These are phyloP conservation scores for Drosophila grimshawi DNA, from an alignment of 1,140 invertebrate species.

Conservation along the genomic window DNA sequence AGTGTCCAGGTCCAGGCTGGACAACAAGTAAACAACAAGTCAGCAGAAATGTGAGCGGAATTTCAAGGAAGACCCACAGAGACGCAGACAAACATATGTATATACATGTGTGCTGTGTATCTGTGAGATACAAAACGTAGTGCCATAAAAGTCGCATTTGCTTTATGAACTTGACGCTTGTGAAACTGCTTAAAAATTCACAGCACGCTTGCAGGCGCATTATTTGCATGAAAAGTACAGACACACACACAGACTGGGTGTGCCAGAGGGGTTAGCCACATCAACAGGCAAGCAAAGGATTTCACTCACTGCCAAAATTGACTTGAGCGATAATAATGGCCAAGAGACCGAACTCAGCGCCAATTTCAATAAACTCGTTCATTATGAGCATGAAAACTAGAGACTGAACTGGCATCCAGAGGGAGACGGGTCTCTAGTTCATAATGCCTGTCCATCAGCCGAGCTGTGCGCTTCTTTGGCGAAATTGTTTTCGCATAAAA, in stretches of 20 bases:
- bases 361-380: slow-evolving; percentile 81
- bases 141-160: slow-evolving; percentile 67
- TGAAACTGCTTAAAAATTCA: slow-evolving; percentile 68
- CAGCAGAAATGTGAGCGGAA: slow-evolving; percentile 49
- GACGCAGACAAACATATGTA: neutral
- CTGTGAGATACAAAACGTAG: slow-evolving; percentile 62
- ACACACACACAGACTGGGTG: neutral
- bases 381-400: slow-evolving; percentile 47
- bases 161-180: slow-evolving; percentile 51
- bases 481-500: slow-evolving; percentile 81
- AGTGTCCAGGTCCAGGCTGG: neutral
- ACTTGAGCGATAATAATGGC: slow-evolving; percentile 58
- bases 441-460: slow-evolving; percentile 48
- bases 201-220: slow-evolving; percentile 66
- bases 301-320: slow-evolving; percentile 57
- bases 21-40: slow-evolving; percentile 29
- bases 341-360: slow-evolving; percentile 34
- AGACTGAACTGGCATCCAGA: neutral
- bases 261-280: slow-evolving; percentile 35
- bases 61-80: slow-evolving; percentile 19
- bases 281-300: slow-evolving; percentile 65
- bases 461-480: slow-evolving; percentile 40
- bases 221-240: slow-evolving; percentile 63
- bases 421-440: slow-evolving; percentile 4
- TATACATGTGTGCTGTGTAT: slow-evolving; percentile 57